Conservation (phyloP, 2,888 invertebrate genomes). For the Lycocerus yunnanus region DNA sequence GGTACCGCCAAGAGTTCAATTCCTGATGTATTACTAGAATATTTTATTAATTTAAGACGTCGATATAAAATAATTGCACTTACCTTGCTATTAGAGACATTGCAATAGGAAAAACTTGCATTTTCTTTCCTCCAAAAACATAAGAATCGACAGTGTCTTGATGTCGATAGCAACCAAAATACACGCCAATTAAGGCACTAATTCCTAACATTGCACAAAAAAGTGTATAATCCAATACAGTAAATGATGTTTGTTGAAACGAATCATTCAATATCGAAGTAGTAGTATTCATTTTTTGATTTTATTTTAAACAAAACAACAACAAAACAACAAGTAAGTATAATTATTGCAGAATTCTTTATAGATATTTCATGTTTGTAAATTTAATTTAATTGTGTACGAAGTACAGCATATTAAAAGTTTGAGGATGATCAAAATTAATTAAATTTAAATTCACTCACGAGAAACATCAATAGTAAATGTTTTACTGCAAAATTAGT, state of each 20-base stretch:
- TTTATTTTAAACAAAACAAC: no score
- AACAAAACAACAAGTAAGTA: no score
- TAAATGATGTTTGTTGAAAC: neutral
- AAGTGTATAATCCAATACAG: slow-evolving; percentile 18
- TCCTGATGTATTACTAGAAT: slow-evolving; percentile 71
- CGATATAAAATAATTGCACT: slow-evolving; percentile 48
- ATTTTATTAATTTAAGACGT: neutral
- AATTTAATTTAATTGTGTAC: neutral
- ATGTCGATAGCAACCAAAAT: slow-evolving; percentile 55
- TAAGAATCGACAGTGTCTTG: slow-evolving; percentile 65
- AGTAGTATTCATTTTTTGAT: neutral
- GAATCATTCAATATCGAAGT: neutral
- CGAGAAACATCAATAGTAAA: no score
- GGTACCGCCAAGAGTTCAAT: slow-evolving; percentile 75
- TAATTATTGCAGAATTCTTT: neutral
- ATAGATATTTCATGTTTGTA: neutral
- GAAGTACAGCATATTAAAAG: neutral
- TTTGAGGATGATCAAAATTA: neutral
- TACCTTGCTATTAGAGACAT: slow-evolving; percentile 73
- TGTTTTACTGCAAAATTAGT: neutral
- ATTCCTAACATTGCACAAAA: slow-evolving; percentile 52
- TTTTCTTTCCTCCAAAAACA: slow-evolving; percentile 69
- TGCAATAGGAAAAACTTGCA: slow-evolving; percentile 71
- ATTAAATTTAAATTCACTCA: neutral
- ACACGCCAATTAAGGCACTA: slow-evolving; percentile 41